phyloP scores from a whole-genome alignment of 2,888 invertebrate species.

The Mesochorus sp. region DNA sequence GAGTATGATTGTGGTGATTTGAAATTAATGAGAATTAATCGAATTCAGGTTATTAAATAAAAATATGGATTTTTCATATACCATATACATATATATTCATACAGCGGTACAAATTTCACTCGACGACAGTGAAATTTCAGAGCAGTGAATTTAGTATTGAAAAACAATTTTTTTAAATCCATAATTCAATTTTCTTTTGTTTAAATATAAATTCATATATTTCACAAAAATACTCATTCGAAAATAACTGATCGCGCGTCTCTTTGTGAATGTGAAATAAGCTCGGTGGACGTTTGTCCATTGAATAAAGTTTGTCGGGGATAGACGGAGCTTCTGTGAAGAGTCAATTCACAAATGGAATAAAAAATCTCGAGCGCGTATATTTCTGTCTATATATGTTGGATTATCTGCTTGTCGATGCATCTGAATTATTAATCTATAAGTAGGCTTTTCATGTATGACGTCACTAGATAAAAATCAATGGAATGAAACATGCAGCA shows the following conservation, averaged over 20 bases:
- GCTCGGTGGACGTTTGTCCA: neutral
- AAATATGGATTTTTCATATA: too few species aligned
- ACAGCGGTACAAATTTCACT: too few species aligned
- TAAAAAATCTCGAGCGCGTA: neutral
- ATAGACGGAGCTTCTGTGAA: neutral
- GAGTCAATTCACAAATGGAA: neutral
- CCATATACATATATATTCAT: too few species aligned
- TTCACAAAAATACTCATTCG: too few species aligned
- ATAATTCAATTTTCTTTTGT: too few species aligned
- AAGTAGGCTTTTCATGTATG: conserved; percentile 71
- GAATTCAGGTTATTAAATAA: too few species aligned
- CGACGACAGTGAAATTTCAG: too few species aligned
- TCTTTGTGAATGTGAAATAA: conserved; percentile 5
- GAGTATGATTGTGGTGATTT: too few species aligned
- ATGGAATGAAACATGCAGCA: conserved; percentile 74
- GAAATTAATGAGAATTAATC: too few species aligned
- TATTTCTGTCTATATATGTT: neutral
- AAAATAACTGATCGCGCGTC: neutral
- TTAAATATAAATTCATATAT: too few species aligned
- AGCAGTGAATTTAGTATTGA: too few species aligned
- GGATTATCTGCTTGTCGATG: neutral
- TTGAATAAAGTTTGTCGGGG: conserved; percentile 11
- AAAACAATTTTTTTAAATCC: too few species aligned
- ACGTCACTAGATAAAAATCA: conserved; percentile 75
- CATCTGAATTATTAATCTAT: conserved; percentile 69